Evolutionary conservation across 1,140 invertebrate species (phyloP), one percentile per base, ranked within the genome.

Genomic region (Nomia melanderi): DNA sequence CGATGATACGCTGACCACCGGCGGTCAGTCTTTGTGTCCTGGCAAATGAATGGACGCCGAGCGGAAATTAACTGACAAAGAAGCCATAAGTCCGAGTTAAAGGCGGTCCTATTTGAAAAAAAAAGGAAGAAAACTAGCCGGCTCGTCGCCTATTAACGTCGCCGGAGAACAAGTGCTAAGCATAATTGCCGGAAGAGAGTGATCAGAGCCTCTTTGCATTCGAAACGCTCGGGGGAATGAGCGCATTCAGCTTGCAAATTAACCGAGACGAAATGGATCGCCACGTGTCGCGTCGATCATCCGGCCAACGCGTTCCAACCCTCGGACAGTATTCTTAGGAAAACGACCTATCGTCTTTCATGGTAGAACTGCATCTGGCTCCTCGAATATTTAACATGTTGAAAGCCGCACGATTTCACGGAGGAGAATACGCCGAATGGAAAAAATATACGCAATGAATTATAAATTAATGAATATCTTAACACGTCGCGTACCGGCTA

Each of bases 131-230:
- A 3, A 50, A 50, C 14, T 62, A 56, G n/a, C 31, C 20, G n/a
- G 33, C 53, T 29, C 7, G n/a, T 39, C 14, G 20, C n/a, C 17
- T 53, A 36, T 25, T 33, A 29, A 12, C 33, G 39, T 41, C 17
- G n/a, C 1, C 9, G 2, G 11, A 25, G 72, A 56, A 56, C 62
- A 44, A 73, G 60, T 63, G 33, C 33, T 31, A 33, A 36, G 50
- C 36, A 65, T 74, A 74, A 73, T 73, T 73, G 71, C 60, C 23
- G 71, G 60, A 73, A 73, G 71, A 54, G 60, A 39, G 36, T 36
- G 60, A 73, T 73, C 71, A 73, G 17, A 54, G 71, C 39, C 71
- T n/a, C 47, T 65, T 74, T 74, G 50, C 63, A 66, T 74, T 56
- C 12, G 47, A 56, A 31, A 56, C 41, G 11, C 57, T 23, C 31